Base-by-base conservation (phyloP, 2,797 vertebrate genomes). In the Gymnopithys bicolor region DNA sequence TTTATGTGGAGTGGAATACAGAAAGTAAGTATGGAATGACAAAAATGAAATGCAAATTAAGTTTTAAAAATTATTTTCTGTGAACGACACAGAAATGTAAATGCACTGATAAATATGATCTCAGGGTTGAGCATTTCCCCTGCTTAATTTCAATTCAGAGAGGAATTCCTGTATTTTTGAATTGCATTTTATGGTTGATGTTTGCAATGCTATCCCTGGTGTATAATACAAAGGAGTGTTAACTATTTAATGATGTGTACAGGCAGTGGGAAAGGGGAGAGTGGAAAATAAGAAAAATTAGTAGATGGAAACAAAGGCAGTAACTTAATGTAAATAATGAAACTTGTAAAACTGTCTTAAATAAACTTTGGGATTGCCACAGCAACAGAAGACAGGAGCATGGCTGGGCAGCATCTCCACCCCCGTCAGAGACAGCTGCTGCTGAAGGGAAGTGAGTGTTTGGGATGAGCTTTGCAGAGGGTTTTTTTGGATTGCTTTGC, bases 31-130 rank as follows among this genome's bases (percentile, higher is more conserved):
- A 89, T 14, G 5, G 67, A 93, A 88, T 53, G 83, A 71, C 39
- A 93, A 84, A 94, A 88, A 70, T 93, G 48, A 95, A 91, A 94
- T 90, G 87, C 64, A 94, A 94, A 93, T 93, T 53, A 90, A 84
- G 23, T 71, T 89, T 88, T 83, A 7, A 14, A 90, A 95, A 93
- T 41, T 46, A 66, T 78, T 94, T 95, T n/a, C 74, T 87, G 21
- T 76, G 27, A 94, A 37, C 0, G 0, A 89, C 69, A 84, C 14
- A 67, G 59, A 94, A 95, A 94, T 67, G 41, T 66, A 94, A 94
- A 91, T 70, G 74, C 62, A 53, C 28, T 71, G 75, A 94, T 91
- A 85, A 88, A 63, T 73, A 51, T 60, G 41, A 91, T 86, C 87
- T 94, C 46, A 28, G 39, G 25, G 28, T 64, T 82, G 63, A 91